Conservation (phyloP, 1,140 invertebrate species). For the Rhagoletis zephyria region DNA sequence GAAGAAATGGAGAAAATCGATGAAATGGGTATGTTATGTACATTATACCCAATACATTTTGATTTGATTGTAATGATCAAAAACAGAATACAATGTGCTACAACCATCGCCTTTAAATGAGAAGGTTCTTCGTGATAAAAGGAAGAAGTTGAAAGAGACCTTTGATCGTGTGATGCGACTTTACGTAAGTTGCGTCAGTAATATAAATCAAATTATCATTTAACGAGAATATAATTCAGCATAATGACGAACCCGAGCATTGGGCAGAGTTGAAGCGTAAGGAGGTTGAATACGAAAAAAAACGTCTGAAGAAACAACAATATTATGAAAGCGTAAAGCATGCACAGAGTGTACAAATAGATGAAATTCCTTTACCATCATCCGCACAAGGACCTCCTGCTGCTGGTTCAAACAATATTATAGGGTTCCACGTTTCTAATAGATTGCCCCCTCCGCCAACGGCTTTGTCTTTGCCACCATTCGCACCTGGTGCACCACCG, state of each 20-base stretch:
- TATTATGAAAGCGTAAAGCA: constrained; percentile 96
- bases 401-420: neutral
- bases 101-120: constrained; percentile 95
- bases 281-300: constrained; percentile 93
- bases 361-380: constrained; percentile 93
- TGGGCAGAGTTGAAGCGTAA: constrained; percentile 92
- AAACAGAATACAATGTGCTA: constrained; percentile 92
- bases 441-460: constrained; percentile 68
- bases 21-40: constrained; percentile 87
- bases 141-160: constrained; percentile 95
- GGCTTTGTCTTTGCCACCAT: constrained; percentile 67
- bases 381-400: constrained; percentile 75
- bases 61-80: neutral
- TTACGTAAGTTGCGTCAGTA: constrained; percentile 89
- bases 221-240: constrained; percentile 75
- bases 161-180: constrained; percentile 93
- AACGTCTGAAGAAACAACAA: constrained; percentile 86
- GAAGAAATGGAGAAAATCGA: constrained; percentile 98
- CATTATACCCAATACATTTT: too few species aligned
- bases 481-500: constrained; percentile 68
- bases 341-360: constrained; percentile 95
- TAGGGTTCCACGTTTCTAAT: constrained; percentile 51
- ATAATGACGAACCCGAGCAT: constrained; percentile 96
- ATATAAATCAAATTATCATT: constrained; percentile 54
- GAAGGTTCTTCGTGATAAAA: constrained; percentile 96